Evolutionary conservation across 2,888 invertebrate species (phyloP).

Genomic region (Chrysina gloriosa): DNA sequence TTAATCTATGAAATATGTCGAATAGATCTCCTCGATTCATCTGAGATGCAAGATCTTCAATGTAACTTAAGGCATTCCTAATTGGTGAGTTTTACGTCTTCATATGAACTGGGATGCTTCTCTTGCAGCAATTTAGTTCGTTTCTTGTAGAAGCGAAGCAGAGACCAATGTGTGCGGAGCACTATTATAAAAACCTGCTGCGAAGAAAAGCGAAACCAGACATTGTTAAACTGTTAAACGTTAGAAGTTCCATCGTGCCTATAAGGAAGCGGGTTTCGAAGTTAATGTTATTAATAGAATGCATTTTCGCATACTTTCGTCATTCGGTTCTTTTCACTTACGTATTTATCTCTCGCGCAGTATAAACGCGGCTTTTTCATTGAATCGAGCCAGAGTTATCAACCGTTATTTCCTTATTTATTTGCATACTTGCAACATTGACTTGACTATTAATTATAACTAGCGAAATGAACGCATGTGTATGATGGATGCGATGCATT

Average conservation of each 20-base stretch:
- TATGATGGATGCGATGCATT: slow-evolving; percentile 3
- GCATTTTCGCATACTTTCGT: background rate
- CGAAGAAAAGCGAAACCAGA: background rate
- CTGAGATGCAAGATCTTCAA: no score
- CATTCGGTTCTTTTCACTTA: background rate
- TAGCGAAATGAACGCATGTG: slow-evolving; percentile 16
- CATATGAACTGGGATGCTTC: no score
- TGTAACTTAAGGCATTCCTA: no score
- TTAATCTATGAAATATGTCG: no score
- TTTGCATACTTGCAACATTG: slow-evolving; percentile 21
- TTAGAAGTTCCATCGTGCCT: background rate
- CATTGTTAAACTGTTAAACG: background rate
- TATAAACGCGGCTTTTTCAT: background rate
- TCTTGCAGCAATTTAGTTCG: no score
- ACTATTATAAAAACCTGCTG: background rate
- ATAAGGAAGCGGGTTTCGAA: background rate
- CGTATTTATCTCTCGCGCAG: background rate
- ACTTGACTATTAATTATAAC: slow-evolving; percentile 16
- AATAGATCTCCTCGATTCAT: no score
- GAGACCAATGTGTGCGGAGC: no score
- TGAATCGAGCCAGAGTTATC: background rate
- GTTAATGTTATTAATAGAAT: background rate
- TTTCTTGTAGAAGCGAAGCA: no score
- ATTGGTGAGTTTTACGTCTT: no score
- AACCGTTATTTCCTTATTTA: slow-evolving; percentile 20